A percentile compares a stretch with the other conserved stretches of the same genome.
phyloP scores from a whole-genome alignment of 2,113 vertebrate species.

The Podarcis raffonei region DNA sequence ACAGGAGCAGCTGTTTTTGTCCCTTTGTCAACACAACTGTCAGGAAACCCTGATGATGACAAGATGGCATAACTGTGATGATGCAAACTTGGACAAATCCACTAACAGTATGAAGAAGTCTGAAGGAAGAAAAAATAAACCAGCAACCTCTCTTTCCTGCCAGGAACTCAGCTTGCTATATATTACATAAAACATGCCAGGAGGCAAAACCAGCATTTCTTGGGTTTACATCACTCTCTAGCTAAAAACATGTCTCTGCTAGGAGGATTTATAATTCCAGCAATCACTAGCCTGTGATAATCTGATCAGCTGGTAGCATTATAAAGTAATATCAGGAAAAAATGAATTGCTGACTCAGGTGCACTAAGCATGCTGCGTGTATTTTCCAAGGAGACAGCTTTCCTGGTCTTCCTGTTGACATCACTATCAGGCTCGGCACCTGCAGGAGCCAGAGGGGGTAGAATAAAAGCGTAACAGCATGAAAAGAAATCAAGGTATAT shows the following conservation, averaged over 20 bases:
- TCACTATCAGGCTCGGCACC: not conserved
- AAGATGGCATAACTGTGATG: not conserved
- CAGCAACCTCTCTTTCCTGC: not conserved
- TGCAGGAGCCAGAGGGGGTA: too few relatives aligned
- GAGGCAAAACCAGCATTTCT: not conserved
- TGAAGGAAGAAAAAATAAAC: not conserved
- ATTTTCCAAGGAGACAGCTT: not conserved
- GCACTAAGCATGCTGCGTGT: not conserved
- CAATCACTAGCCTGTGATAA: not conserved
- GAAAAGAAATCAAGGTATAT: constrained; percentile 11
- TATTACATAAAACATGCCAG: not conserved
- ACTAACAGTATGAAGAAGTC: not conserved
- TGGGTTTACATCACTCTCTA: not conserved
- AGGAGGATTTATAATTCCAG: not conserved
- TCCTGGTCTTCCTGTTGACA: not conserved
- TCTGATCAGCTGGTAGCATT: not conserved
- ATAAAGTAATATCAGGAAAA: not conserved
- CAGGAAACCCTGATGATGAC: not conserved
- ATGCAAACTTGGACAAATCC: constrained; percentile 11
- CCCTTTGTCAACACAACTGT: not conserved
- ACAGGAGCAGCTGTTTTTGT: not conserved
- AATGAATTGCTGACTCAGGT: not conserved
- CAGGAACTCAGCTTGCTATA: not conserved
- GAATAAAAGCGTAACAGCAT: not conserved
- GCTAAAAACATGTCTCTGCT: not conserved